Base-by-base conservation (phyloP, 2,113 vertebrate genomes). In the Fulica atra region DNA sequence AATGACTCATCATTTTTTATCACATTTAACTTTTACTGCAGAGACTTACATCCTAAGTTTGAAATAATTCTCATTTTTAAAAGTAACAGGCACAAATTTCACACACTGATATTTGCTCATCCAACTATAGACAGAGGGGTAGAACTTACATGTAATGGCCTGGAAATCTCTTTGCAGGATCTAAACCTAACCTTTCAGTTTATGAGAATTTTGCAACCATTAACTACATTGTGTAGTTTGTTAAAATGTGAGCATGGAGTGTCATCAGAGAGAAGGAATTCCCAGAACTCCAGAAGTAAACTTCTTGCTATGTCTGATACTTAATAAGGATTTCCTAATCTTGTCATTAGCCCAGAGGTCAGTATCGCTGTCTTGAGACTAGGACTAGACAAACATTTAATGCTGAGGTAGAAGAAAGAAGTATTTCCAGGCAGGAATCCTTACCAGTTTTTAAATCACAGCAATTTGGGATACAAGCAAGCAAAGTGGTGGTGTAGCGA, bases 111-210 rank as follows among this genome's bases (percentile, higher is more conserved):
- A 28, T 11, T 24, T 46, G 36, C 48, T 46, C 42, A 94, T 84
- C 51, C 38, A 81, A 69, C n/a, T 81, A 48, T 16, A 88, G 71
- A 83, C 42, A 89, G 53, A 29, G 25, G 28, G 25, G 48, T 13
- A 89, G 29, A 88, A 76, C 56, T 79, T 69, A 28, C 38, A 65
- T 40, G 28, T 54, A 72, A 69, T 2, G 0, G 28, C 40, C 79
- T 73, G 71, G 82, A 86, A 86, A 77, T 61, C 64, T 89, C 59
- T 79, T 72, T 76, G 10, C 36, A 69, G 50, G 40, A 88, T 76
- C 76, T 92, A 92, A 92, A 83, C 85, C 94, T 73, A 90, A 76
- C 54, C 28, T 81, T 88, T 92, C n/a, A 11, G 59, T 72, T 70
- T 80, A 54, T 73, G 64, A 82, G 63, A 94, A 90, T 83, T 88